Evolutionary conservation across 2,113 vertebrate species (phyloP).

Genomic region (Crocuta crocuta): DNA sequence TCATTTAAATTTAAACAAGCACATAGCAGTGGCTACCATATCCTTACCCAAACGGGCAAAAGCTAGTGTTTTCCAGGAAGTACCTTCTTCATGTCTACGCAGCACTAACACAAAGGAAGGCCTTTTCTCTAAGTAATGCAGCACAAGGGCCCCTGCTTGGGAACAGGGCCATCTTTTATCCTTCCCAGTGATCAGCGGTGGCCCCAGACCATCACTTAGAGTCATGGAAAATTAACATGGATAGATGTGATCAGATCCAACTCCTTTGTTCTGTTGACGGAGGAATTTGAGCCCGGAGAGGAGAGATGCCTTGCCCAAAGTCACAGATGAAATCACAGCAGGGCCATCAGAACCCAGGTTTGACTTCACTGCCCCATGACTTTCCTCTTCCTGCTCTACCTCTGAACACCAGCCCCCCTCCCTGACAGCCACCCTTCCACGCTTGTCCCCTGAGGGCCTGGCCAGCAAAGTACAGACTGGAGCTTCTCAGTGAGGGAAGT

Average conservation of each 20-base stretch:
- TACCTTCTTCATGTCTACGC: background rate
- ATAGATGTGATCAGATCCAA: background rate
- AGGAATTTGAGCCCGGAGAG: background rate
- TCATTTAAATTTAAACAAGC: conserved; percentile 7
- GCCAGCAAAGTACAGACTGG: background rate
- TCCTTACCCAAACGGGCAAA: background rate
- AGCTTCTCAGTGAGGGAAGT: background rate
- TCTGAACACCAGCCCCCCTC: background rate
- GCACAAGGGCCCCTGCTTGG: background rate
- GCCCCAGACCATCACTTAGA: background rate
- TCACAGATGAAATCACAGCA: background rate
- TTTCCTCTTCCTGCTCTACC: background rate
- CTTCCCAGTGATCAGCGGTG: background rate
- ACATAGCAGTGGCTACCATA: background rate
- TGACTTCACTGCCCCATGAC: background rate
- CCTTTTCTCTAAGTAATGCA: background rate
- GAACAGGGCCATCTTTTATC: background rate
- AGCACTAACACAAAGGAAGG: background rate
- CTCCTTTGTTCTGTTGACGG: background rate
- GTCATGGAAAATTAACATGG: background rate
- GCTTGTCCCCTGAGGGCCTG: too few species aligned
- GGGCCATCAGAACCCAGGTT: background rate
- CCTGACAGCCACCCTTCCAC: background rate
- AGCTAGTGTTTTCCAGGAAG: background rate
- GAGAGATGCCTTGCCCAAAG: background rate